Conservation (phyloP, 2,888 invertebrate genomes). For the Bimastos eiseni region DNA sequence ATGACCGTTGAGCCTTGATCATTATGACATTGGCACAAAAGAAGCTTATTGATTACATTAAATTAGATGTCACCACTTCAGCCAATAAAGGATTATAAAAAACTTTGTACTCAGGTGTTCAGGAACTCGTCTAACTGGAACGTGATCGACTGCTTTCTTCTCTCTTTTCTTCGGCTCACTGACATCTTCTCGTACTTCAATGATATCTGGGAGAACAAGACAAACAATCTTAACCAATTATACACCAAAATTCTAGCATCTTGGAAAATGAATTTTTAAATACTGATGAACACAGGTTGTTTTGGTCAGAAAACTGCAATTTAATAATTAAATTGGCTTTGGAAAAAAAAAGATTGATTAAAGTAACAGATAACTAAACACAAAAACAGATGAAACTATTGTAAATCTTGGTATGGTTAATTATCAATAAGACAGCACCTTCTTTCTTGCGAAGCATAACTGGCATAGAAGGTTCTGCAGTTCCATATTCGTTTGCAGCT, state of each 20-base stretch:
- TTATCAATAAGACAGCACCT: slow-evolving; percentile 29
- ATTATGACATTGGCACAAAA: too few species aligned
- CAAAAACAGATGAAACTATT: not conserved
- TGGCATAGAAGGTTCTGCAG: slow-evolving; percentile 88
- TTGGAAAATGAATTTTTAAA: not conserved
- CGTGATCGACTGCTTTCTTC: slow-evolving; percentile 18
- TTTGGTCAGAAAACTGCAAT: too few species aligned
- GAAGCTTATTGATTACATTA: too few species aligned
- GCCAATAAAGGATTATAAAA: not conserved
- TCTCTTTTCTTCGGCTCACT: slow-evolving; percentile 19
- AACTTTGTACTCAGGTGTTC: slow-evolving; percentile 33
- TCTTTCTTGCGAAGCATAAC: slow-evolving; percentile 46
- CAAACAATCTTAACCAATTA: not conserved
- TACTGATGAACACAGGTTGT: not conserved
- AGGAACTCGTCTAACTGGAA: slow-evolving; percentile 26
- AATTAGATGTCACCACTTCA: not conserved
- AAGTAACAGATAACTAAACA: not conserved
- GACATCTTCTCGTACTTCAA: slow-evolving; percentile 4
- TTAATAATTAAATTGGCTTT: too few species aligned
- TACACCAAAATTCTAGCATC: not conserved
- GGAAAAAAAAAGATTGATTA: not conserved
- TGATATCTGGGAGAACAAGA: not conserved
- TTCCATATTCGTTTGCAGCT: slow-evolving; percentile 93
- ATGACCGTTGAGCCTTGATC: too few species aligned
- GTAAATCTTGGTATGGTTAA: not conserved